These are phyloP conservation scores for Papilio demoleus DNA, from an alignment of 2,888 invertebrate species.

Conservation along the genomic window DNA sequence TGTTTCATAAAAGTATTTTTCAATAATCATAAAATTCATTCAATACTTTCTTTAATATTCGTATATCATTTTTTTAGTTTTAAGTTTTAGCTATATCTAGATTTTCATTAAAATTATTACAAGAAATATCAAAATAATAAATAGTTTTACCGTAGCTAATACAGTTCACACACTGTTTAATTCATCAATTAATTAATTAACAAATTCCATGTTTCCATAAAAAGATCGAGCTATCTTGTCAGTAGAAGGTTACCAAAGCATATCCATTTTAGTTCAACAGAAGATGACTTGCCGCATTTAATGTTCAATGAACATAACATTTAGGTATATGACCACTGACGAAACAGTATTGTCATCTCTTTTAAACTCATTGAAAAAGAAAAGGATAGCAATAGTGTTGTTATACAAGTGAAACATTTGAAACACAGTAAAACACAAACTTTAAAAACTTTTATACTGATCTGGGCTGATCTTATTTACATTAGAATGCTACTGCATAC, in stretches of 20 bases:
- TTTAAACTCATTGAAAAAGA: too few species aligned
- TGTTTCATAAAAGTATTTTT: too few species aligned
- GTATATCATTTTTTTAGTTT: too few species aligned
- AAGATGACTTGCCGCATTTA: conserved; percentile 36
- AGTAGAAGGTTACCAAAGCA: conserved; percentile 22
- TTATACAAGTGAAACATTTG: too few species aligned
- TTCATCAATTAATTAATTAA: conserved; percentile 35
- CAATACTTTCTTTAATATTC: too few species aligned
- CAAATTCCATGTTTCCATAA: conserved; percentile 20
- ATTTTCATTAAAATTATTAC: too few species aligned
- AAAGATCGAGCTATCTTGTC: conserved; percentile 2
- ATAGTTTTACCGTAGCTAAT: background rate
- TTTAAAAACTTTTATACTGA: conserved; percentile 8
- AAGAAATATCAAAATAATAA: too few species aligned
- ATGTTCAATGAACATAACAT: conserved; percentile 31
- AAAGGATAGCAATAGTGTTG: too few species aligned
- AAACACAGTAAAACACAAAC: background rate
- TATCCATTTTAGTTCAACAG: conserved; percentile 31
- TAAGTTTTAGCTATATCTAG: too few species aligned
- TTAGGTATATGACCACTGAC: too few species aligned
- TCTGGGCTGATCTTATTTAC: conserved; percentile 9
- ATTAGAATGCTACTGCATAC: conserved; percentile 22
- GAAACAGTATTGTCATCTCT: too few species aligned
- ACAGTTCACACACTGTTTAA: conserved; percentile 31
- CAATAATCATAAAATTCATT: too few species aligned